Evolutionary conservation across 2,888 invertebrate genomes (phyloP), one percentile per base, ranked within the genome.

Genomic region (Odontothrips loti): DNA sequence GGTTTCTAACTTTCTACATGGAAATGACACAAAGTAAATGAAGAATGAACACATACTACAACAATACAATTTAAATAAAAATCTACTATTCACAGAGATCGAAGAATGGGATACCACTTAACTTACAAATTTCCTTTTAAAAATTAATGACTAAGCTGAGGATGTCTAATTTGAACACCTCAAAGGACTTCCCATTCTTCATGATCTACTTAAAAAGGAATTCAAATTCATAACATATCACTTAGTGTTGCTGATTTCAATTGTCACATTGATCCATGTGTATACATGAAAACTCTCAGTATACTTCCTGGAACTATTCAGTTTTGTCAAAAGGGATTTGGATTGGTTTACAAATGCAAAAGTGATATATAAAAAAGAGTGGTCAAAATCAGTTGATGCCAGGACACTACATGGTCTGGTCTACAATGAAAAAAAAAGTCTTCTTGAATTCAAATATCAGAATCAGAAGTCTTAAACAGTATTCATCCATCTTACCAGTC

Each of bases 141-240:
- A 75, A 75, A 75, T 75, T 75, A 75, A 75, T 75, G 68, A 75
- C 68, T 75, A 27, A 58, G 58, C 20, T 58, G 58, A 75, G 68
- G 68, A 75, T 23, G n/a, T 75, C 27, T 9, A 75, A 27, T 27
- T 58, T 23, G 23, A 75, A 27, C 23, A 27, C 68, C 68, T 75
- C 68, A 27, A 75, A 27, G 27, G 68, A 27, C 12, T 12, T 27
- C 68, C 68, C 68, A 75, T 75, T 27, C 68, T 75, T 75, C 0
- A 27, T 75, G 68, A 75, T 27, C 68, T 75, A 75, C 10, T 58
- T 58, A 75, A 23, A 27, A 75, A 75, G 68, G 68, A 75, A 75
- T 75, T 75, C 23, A 23, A 27, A 75, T 27, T 75, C 27, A 75
- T 75, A 75, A 75, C 68, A 75, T 75, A 75, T 75, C 68, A 75